Evolutionary conservation across 2,888 invertebrate species (phyloP).

Genomic region (Pandemis corylana): DNA sequence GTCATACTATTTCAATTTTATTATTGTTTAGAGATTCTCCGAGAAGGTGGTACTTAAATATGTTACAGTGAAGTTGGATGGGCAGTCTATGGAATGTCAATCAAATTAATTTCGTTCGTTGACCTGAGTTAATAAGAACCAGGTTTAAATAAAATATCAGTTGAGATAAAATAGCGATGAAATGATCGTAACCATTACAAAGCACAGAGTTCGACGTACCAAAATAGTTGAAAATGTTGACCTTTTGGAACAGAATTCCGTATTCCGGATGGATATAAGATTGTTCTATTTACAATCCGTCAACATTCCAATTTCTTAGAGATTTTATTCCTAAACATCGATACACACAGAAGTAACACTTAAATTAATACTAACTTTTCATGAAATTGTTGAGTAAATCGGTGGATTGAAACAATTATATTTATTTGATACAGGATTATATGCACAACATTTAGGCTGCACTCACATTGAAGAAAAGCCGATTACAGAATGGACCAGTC

Average conservation of each 20-base stretch:
- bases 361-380: slow-evolving; percentile 1
- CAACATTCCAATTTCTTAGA: neutral
- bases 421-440: neutral
- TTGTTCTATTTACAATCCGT: neutral
- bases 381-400: slow-evolving; percentile 5
- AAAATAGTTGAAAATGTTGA: neutral
- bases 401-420: slow-evolving; percentile 30
- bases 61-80: neutral
- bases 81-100: neutral
- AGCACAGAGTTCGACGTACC: too few species aligned
- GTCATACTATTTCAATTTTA: neutral
- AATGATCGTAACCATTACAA: too few species aligned
- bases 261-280: too few species aligned
- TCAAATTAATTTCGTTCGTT: too few species aligned
- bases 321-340: neutral
- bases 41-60: neutral
- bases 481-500: too few species aligned
- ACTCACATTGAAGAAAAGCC: too few species aligned
- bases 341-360: neutral
- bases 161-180: too few species aligned
- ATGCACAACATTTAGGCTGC: slow-evolving; percentile 11
- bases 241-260: neutral
- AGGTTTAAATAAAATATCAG: too few species aligned
- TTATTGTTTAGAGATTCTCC: neutral
- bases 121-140: too few species aligned